Base-by-base conservation (phyloP, 2,888 invertebrate species). In the Calliphora vomitoria region DNA sequence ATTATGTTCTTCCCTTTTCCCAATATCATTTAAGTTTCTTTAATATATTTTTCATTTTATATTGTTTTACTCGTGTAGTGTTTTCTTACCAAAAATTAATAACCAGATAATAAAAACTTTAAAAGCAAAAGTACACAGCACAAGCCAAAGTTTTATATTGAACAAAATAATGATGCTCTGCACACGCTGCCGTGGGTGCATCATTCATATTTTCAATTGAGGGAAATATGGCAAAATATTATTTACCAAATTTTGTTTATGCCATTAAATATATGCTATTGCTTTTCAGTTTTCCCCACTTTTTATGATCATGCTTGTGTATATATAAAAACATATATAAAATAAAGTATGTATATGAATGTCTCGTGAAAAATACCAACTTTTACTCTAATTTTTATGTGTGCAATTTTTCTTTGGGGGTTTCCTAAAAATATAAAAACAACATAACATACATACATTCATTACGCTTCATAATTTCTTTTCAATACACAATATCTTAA, bases 401-500 rank as follows among this genome's bases (percentile, higher is more conserved):
- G 20, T 31, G 44, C 38, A 53, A 31, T 20, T 66, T 15, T 31
- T 10, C 44, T 41, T n/a, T 11, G 15, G 41, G 20, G 11, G 25
- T 31, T 68, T 68, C 44, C 68, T 68, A 55, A 55, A 55, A 25
- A 53, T 53, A 66, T 55, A 68, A 55, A 78, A 68, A 78, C 20
- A 6, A 78, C 25, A 25, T 25, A 25, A 25, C 25, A 25, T 25
- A 78, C 68, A 44, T 44, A 44, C 55, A 68, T 20, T 68, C 41
- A 78, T 68, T 68, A 41, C 53, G 66, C n/a, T 50, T 35, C 20
- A 66, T 66, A 78, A 78, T 78, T 53, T 66, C 38, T 41, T 78
- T 66, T n/a, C 76, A 78, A 78, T 78, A 62, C 11, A 25, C 20
- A 58, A 58, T 15, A 76, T 76, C 50, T 64, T 76, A 76, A 64